Evolutionary conservation across 1,140 invertebrate genomes (phyloP), one percentile per base, ranked within the genome.

Genomic region (Megalopta genalis): DNA sequence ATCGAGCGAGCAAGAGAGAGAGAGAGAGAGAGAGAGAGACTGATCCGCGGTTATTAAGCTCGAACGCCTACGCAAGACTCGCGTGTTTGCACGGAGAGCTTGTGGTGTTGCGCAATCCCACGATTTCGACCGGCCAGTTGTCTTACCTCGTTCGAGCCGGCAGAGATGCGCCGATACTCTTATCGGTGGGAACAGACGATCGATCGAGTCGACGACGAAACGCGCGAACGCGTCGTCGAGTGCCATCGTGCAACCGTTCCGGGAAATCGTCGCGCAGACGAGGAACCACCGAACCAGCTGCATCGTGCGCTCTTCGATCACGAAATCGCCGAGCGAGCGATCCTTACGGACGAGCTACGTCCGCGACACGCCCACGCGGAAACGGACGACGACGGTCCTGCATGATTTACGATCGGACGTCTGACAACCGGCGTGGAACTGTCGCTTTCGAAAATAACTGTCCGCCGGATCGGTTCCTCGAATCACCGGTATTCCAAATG

Each of bases 161-260:
- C 88, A 90, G 46, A 88, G 62, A 42, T 86, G 81, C 27, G 70
- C 66, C n/a, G 85, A 85, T 7, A 89, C 25, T 5, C 64, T 88
- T 1, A 74, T 70, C 1, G 87, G 74, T 39, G 81, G 64, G 25
- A 82, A 80, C 0, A 88, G 46, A 25, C 66, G 21, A 12, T 70
- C 32, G 1, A 65, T 78, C 4, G 74, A 79, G 37, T 89, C 78
- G 9, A 71, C 54, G 18, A 90, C 70, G 42, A 90, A 76, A 21
- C 49, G 79, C 14, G 67, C 73, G 14, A 82, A 65, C 25, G 57
- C 23, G 2, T 75, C 14, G 21, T 85, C 66, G 21, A 54, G 77
- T 42, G 1, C 39, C 64, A 8, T 1, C 10, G 39, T 23, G 3
- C n/a, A 2, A 18, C 2, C 21, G 4, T 8, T 8, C 10, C 42